These are phyloP conservation scores for Zaprionus tsacasi DNA, from an alignment of 1,140 invertebrate genomes.

Conservation along the genomic window DNA sequence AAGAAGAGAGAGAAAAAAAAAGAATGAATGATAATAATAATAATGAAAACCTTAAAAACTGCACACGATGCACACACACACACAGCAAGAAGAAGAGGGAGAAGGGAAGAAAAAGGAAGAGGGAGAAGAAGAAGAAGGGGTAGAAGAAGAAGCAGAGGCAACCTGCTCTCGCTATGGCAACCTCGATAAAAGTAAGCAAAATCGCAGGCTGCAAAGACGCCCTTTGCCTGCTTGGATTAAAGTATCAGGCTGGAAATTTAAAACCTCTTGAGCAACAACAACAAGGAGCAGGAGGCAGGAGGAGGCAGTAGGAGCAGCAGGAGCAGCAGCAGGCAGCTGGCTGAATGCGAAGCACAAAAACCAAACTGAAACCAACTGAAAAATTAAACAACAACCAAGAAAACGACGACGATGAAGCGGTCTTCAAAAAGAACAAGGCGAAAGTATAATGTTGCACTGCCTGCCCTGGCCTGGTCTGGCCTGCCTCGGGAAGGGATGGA, in stretches of 20 bases:
- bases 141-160: not conserved
- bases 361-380: slow-evolving; percentile 56
- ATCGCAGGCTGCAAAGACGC: slow-evolving; percentile 28
- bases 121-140: not conserved
- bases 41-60: slow-evolving; percentile 43
- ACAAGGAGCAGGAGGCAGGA: not conserved
- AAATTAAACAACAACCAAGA: slow-evolving; percentile 60
- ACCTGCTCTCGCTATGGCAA: slow-evolving; percentile 20
- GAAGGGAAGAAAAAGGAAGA: slow-evolving; percentile 3
- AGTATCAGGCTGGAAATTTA: slow-evolving; percentile 61
- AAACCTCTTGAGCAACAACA: slow-evolving; percentile 52
- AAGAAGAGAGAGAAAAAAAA: not conserved
- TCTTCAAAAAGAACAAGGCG: slow-evolving; percentile 46
- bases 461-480: not conserved
- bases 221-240: slow-evolving; percentile 53
- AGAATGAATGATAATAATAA: slow-evolving; percentile 32
- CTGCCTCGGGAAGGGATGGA: not conserved
- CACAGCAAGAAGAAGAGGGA: not conserved
- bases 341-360: slow-evolving; percentile 41
- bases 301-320: not conserved
- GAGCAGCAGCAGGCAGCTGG: slow-evolving; percentile 3
- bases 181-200: slow-evolving; percentile 45
- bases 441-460: slow-evolving; percentile 51
- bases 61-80: slow-evolving; percentile 43
- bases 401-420: slow-evolving; percentile 36